Evolutionary conservation across 2,888 invertebrate species (phyloP).

Genomic region (Tinea trinotella): DNA sequence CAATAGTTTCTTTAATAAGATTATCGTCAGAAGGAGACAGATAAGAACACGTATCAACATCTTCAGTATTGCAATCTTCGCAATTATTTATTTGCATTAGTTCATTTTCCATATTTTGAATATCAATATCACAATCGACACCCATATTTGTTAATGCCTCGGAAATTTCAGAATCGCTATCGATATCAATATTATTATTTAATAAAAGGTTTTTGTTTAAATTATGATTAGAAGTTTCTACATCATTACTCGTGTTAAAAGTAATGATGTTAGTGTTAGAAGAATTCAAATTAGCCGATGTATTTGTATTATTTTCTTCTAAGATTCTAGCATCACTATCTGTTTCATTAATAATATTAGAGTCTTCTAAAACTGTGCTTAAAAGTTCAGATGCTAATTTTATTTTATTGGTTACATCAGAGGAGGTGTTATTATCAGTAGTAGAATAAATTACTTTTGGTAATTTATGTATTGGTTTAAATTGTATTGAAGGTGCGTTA

Average conservation of each 20-base stretch:
- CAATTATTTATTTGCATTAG: conserved; percentile 24
- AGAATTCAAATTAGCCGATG: background rate
- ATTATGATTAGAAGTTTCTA: background rate
- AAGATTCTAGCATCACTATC: conserved; percentile 19
- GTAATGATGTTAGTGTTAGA: background rate
- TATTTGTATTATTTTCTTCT: background rate
- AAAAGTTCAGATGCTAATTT: conserved; percentile 19
- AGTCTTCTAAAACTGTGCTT: conserved; percentile 21
- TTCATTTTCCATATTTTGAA: background rate
- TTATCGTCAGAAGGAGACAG: conserved; percentile 38
- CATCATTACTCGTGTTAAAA: background rate
- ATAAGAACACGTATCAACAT: conserved; percentile 3
- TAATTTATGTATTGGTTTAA: background rate
- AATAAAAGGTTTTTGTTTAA: background rate
- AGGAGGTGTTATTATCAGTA: background rate
- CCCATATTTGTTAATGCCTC: conserved; percentile 53
- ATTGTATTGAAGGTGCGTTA: conserved; percentile 10
- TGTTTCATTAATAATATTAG: conserved; percentile 22
- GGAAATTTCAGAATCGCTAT: conserved; percentile 36
- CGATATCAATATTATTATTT: background rate
- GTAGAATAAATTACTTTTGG: conserved; percentile 9
- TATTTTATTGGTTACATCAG: conserved; percentile 15
- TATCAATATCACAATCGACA: conserved; percentile 33
- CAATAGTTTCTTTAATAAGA: conserved; percentile 41
- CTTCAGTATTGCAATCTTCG: background rate